phyloP scores from a whole-genome alignment of 2,797 vertebrate genomes.

The Lagocephalus sceleratus region DNA sequence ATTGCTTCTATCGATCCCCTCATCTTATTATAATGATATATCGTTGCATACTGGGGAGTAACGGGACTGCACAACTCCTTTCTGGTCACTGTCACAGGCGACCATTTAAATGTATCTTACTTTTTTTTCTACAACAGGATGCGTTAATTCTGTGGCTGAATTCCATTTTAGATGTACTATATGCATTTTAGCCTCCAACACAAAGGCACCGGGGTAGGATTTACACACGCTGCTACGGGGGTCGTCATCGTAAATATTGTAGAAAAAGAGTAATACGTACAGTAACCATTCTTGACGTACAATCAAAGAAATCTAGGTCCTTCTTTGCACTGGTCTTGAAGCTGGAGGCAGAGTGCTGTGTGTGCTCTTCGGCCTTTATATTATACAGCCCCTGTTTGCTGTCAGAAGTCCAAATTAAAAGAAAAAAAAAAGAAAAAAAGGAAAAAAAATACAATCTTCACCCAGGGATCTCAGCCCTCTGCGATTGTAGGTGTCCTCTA shows the following conservation, averaged over 20 bases:
- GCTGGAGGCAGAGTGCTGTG: conserved; percentile 56
- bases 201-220: conserved; percentile 19
- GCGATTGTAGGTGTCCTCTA: conserved; percentile 79
- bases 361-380: conserved; percentile 59
- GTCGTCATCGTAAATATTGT: conserved; percentile 28
- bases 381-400: conserved; percentile 49
- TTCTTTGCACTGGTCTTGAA: conserved; percentile 75
- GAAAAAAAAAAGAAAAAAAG: conserved; percentile 73
- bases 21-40: conserved; percentile 65
- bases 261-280: conserved; percentile 79
- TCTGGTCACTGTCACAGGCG: conserved; percentile 1
- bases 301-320: conserved; percentile 83
- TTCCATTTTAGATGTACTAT: conserved; percentile 30
- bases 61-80: neutral
- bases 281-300: conserved; percentile 86
- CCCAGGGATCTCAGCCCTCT: conserved; percentile 76
- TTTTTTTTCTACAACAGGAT: neutral
- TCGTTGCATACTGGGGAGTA: conserved; percentile 15
- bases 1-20: conserved; percentile 59
- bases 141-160: conserved; percentile 16
- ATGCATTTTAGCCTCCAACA: conserved; percentile 29
- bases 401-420: conserved; percentile 68
- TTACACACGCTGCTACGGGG: conserved; percentile 37
- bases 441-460: conserved; percentile 75
- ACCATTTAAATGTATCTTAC: neutral